Evolutionary conservation across 2,888 invertebrate genomes (phyloP), one percentile per base, ranked within the genome.

Genomic region (Tachystola acroxantha): DNA sequence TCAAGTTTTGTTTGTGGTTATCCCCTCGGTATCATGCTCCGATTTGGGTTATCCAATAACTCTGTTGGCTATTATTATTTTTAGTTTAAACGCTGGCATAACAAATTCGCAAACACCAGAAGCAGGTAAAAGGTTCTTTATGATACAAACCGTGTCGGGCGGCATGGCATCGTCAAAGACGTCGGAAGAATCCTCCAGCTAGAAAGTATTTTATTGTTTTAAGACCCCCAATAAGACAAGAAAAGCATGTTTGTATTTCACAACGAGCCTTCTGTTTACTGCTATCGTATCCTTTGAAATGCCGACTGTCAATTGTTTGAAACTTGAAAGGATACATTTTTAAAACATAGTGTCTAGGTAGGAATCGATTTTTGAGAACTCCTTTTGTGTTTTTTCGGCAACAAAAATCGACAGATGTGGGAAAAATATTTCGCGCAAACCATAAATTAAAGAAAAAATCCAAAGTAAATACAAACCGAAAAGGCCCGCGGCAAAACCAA

Each of bases 381-480:
- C 30, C 50, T 43, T 51, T 56, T 53, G 45, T 51, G 38, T 36
- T 51, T 47, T 56, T 57, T 48, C 39, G 48, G 38, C 32, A 51
- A 20, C 33, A 52, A 20, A 40, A 52, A 51, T 50, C 67, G 75
- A 77, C 85, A 85, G 84, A 85, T 85, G 85, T 77, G 57, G 56
- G 44, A 39, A 56, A 66, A 71, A 77, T 64, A n/a, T 77, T 78
- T 70, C 49, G 50, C 52, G 40, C 46, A 54, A 60, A 66, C 68
- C 68, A 79, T 79, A 84, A 76, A 82, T 80, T 77, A 71, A 73
- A 78, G 12, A 86, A 68, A 77, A 86, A 68, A 77, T 78, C 68
- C 69, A 81, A 81, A 82, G 79, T 77, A 85, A 87, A 87, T 76
- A 86, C 73, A 64, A 68, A 76, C 66, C 70, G 56, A 79, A 66